Percentiles rank a stretch among this genome's conserved stretches.
Conservation (phyloP, 2,797 vertebrate genomes). For the Ctenochaetus hawaiiensis region DNA sequence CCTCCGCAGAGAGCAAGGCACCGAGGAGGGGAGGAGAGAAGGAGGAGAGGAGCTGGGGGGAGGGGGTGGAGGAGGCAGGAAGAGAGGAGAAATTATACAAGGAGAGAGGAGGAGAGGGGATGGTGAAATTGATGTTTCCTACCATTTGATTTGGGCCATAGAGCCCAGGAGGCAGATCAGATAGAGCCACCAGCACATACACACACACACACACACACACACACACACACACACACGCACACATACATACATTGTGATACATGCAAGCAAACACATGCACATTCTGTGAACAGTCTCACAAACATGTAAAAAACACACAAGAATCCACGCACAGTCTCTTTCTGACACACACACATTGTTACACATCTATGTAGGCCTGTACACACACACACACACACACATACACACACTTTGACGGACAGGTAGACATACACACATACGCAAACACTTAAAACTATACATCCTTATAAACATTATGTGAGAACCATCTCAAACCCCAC, state of each 20-base stretch:
- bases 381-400: not conserved
- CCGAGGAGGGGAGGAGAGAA: slow-evolving; percentile 57
- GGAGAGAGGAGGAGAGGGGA: slow-evolving; percentile 47
- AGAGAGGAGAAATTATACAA: slow-evolving; percentile 52
- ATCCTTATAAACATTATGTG: slow-evolving; percentile 34
- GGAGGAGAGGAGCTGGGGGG: slow-evolving; percentile 55
- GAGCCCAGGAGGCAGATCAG: slow-evolving; percentile 76
- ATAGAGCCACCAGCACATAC: slow-evolving; percentile 39
- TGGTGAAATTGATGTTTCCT: slow-evolving; percentile 78
- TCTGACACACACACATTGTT: slow-evolving; percentile 11
- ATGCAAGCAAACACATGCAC: slow-evolving; percentile 6
- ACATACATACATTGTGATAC: slow-evolving; percentile 8
- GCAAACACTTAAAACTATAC: slow-evolving; percentile 24
- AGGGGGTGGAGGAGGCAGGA: slow-evolving; percentile 17
- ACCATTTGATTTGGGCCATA: slow-evolving; percentile 78
- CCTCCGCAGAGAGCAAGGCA: slow-evolving; percentile 71
- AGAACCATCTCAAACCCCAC: slow-evolving; percentile 17
- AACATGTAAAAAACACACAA: slow-evolving; percentile 17
- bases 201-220: slow-evolving; percentile 14
- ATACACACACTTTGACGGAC: slow-evolving; percentile 12
- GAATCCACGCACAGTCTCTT: slow-evolving; percentile 20
- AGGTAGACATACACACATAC: slow-evolving; percentile 11
- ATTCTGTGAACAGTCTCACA: slow-evolving; percentile 4
- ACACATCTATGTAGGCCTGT: not conserved
- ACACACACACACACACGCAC: slow-evolving; percentile 39